Evolutionary conservation across 2,797 vertebrate genomes (phyloP).

Genomic region (Molossus molossus): DNA sequence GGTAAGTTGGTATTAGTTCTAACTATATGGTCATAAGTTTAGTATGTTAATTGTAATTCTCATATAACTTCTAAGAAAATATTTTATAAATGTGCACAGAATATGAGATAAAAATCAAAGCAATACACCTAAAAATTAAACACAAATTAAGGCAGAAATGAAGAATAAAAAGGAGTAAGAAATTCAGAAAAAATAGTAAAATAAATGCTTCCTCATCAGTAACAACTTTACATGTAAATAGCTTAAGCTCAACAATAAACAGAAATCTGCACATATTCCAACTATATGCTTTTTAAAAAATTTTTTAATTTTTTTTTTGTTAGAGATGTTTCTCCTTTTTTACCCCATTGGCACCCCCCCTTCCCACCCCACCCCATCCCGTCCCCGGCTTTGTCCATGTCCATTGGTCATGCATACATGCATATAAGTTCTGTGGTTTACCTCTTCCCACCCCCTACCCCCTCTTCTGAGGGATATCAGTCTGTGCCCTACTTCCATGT

Average conservation of each 20-base stretch:
- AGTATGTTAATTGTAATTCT: not conserved
- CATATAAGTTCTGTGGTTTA: no score
- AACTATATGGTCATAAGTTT: not conserved
- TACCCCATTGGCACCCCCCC: no score
- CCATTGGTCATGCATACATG: no score
- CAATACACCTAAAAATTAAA: not conserved
- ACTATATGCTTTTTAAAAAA: not conserved
- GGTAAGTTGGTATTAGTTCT: not conserved
- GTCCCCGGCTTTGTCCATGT: no score
- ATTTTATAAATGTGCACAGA: not conserved
- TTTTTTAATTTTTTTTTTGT: no score
- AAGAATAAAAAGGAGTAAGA: not conserved
- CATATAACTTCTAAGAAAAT: not conserved
- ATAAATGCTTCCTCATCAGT: conserved; percentile 6
- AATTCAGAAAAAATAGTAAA: not conserved
- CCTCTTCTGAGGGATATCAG: no score
- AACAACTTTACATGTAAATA: not conserved
- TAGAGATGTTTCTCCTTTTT: no score
- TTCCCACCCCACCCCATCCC: no score
- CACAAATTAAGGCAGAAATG: not conserved
- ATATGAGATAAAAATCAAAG: not conserved
- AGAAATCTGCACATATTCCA: not conserved
- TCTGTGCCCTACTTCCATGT: no score
- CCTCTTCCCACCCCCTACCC: no score
- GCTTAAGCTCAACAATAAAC: not conserved